Percentiles rank a stretch among this genome's conserved stretches.
Evolutionary conservation across 2,888 invertebrate species (phyloP).

Genomic region (Lithophane socia): DNA sequence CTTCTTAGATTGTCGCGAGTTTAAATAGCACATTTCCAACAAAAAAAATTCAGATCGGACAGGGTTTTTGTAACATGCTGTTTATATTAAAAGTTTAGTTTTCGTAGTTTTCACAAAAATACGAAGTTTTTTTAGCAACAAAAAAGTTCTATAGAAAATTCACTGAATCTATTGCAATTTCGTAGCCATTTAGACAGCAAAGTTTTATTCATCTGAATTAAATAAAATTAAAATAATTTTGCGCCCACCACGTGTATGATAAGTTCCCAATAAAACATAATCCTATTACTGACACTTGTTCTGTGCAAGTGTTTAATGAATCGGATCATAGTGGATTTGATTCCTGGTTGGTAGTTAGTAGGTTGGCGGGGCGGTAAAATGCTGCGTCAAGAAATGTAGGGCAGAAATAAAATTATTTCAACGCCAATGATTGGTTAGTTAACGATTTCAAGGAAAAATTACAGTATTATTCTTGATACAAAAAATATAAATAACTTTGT

Average conservation of each 20-base stretch:
- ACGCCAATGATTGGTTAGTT: no score
- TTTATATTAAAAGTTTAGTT: no score
- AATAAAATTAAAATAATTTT: conserved; percentile 37
- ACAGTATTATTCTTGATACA: no score
- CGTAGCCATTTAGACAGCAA: not conserved
- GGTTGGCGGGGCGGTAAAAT: conserved; percentile 76
- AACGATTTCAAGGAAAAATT: no score
- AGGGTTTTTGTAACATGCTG: no score
- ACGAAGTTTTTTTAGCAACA: not conserved
- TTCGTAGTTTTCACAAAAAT: not conserved
- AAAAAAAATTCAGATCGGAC: no score
- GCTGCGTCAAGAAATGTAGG: conserved; percentile 53
- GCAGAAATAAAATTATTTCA: no score
- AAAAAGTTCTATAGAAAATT: not conserved
- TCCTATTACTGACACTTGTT: conserved; percentile 85
- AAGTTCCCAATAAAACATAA: conserved; percentile 69
- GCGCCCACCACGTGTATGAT: conserved; percentile 40
- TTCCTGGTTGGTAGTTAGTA: conserved; percentile 71
- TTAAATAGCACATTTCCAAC: no score
- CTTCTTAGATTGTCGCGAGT: no score
- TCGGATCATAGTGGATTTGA: conserved; percentile 81
- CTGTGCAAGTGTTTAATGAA: conserved; percentile 87
- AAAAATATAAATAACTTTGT: no score
- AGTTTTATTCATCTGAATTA: not conserved
- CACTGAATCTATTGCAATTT: not conserved